Evolutionary conservation across 2,113 vertebrate species (phyloP), one percentile per base, ranked within the genome.

Genomic region (Melospiza melodia): DNA sequence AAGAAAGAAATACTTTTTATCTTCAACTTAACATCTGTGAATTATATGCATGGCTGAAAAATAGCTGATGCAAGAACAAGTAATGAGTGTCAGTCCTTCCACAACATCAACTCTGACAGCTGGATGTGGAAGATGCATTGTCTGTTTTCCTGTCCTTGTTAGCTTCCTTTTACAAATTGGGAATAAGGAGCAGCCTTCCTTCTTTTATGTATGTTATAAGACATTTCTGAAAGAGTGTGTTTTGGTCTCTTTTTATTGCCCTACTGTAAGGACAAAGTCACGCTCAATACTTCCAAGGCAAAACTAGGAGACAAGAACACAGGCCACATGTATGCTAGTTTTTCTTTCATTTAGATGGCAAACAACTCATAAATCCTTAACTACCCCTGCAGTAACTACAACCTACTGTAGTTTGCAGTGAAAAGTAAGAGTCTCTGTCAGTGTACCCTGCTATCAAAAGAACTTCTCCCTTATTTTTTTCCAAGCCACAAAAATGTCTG

Each of bases 81-180:
- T 30, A 3, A 25, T 27, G 22, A 69, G 24, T 71, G 6, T 62
- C 54, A 46, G 51, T 79, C n/a, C 27, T 90, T 14, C 82, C 39
- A 57, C 1, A 4, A 31, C 58, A 87, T 39, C 77, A 66, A 4
- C 48, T 82, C 74, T 82, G 69, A 73, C 89, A 91, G 58, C 4
- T 78, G 81, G 55, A 5, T 31, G 61, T 73, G 54, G 54, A 82
- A 90, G 79, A 89, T 82, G 57, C 54, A 24, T 87, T 94, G 77
- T 89, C 71, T 94, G 66, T 62, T 82, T 93, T 61, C 49, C 58
- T 94, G 79, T 68, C 23, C 81, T 91, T 87, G 49, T 83, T 84
- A 93, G 41, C 44, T 89, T 65, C 54, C 81, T 66, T 87, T 95
- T 61, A 94, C 89, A 96, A 94, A 94, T 82, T 93, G 84, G 69